Evolutionary conservation across 2,888 invertebrate species (phyloP).

Genomic region (Heteropelma amictum): DNA sequence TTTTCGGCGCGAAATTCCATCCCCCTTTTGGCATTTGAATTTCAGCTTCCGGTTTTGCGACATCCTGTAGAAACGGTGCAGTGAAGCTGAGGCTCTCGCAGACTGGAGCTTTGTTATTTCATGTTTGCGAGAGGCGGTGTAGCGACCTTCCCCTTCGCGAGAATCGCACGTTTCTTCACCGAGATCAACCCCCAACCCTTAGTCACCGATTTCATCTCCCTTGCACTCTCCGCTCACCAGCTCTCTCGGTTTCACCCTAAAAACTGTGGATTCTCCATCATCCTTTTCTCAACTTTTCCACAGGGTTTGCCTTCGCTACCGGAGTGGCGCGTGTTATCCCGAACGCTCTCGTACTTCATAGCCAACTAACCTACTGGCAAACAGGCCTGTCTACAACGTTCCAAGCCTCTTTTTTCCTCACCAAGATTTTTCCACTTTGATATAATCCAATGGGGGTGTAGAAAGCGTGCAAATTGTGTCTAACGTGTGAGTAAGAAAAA

Average conservation of each 20-base stretch:
- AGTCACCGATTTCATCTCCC: neutral
- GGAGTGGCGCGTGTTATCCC: constrained; percentile 30
- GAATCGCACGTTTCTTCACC: constrained; percentile 49
- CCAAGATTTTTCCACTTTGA: constrained; percentile 16
- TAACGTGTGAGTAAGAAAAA: constrained; percentile 41
- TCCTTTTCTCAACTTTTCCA: constrained; percentile 40
- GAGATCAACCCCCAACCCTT: constrained; percentile 15
- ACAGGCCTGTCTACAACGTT: neutral
- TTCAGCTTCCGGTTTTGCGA: no score
- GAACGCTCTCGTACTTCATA: constrained; percentile 53
- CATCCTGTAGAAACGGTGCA: no score
- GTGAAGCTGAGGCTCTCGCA: no score
- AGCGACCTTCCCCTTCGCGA: constrained; percentile 55
- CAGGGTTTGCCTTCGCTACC: constrained; percentile 32
- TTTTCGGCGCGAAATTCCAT: no score
- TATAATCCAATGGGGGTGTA: constrained; percentile 16
- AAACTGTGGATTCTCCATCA: constrained; percentile 40
- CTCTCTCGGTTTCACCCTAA: constrained; percentile 32
- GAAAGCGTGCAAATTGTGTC: constrained; percentile 36
- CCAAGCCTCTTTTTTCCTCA: constrained; percentile 4
- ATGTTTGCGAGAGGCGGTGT: constrained; percentile 53
- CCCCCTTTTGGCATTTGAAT: no score
- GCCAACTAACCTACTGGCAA: constrained; percentile 56
- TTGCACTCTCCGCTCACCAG: neutral
- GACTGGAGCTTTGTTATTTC: constrained; percentile 56